These are phyloP conservation scores for Crotalus tigris DNA, from an alignment of 2,113 vertebrate species.

Conservation along the genomic window DNA sequence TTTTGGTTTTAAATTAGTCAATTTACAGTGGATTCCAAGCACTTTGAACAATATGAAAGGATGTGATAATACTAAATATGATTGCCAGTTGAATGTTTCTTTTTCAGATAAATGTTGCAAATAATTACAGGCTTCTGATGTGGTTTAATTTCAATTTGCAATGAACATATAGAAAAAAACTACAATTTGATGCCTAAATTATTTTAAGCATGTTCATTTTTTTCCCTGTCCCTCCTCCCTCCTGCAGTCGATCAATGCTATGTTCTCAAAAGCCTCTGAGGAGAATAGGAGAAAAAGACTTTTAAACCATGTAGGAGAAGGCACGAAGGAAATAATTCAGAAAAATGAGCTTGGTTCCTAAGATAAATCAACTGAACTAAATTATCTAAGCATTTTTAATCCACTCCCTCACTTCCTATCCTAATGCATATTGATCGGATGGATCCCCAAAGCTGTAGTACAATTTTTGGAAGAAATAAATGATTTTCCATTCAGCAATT, in stretches of 20 bases:
- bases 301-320: background rate
- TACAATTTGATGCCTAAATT: background rate
- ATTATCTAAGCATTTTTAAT: background rate
- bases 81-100: background rate
- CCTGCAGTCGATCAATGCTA: background rate
- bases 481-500: background rate
- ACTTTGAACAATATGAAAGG: background rate
- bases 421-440: too few relatives aligned
- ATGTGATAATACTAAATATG: background rate
- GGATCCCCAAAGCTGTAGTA: background rate
- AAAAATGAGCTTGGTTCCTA: background rate
- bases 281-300: background rate
- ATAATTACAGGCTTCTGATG: background rate
- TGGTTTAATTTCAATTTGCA: background rate
- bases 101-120: background rate
- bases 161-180: background rate
- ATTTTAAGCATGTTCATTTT: background rate
- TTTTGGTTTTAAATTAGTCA: background rate
- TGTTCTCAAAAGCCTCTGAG: background rate
- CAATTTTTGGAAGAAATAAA: background rate
- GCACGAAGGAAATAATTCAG: background rate
- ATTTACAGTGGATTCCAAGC: background rate
- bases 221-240: background rate
- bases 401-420: background rate
- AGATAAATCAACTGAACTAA: background rate